These are phyloP conservation scores for Sycophaga agraensis DNA, from an alignment of 1,140 invertebrate genomes.

Conservation along the genomic window DNA sequence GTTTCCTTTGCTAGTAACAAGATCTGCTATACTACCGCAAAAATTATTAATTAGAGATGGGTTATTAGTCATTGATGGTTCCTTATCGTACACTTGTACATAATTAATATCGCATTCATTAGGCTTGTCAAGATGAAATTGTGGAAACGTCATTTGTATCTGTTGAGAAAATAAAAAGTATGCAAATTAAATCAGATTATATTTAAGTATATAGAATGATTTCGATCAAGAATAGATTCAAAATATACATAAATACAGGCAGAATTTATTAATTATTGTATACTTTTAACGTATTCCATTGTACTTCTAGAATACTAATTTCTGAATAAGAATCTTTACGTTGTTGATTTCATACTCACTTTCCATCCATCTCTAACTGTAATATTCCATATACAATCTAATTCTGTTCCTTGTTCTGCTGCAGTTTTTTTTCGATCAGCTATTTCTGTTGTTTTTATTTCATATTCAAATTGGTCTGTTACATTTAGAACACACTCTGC, in stretches of 20 bases:
- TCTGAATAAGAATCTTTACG: too few species aligned
- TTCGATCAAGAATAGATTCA: neutral
- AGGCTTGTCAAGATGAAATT: constrained; percentile 70
- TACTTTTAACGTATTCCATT: too few species aligned
- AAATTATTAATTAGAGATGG: constrained; percentile 67
- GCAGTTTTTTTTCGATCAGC: constrained; percentile 57
- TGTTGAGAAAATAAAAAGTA: constrained; percentile 48
- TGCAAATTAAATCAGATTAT: too few species aligned
- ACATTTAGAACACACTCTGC: constrained; percentile 60
- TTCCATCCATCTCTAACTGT: constrained; percentile 67
- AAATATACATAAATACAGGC: neutral
- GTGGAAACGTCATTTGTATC: constrained; percentile 73
- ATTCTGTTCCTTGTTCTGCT: constrained; percentile 59
- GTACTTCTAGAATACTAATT: too few species aligned
- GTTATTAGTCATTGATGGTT: constrained; percentile 61
- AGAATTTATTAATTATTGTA: too few species aligned
- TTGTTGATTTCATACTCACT: constrained; percentile 56
- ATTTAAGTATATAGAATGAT: too few species aligned
- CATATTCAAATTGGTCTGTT: constrained; percentile 55
- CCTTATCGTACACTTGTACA: constrained; percentile 72
- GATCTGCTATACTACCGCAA: constrained; percentile 78
- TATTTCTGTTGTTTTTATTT: constrained; percentile 61
- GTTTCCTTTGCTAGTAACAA: constrained; percentile 64
- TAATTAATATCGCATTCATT: constrained; percentile 85
- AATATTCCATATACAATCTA: constrained; percentile 84